A percentile compares a stretch with the other conserved stretches of the same genome.
Conservation (phyloP, 2,113 vertebrate species). For the Talpa occidentalis region DNA sequence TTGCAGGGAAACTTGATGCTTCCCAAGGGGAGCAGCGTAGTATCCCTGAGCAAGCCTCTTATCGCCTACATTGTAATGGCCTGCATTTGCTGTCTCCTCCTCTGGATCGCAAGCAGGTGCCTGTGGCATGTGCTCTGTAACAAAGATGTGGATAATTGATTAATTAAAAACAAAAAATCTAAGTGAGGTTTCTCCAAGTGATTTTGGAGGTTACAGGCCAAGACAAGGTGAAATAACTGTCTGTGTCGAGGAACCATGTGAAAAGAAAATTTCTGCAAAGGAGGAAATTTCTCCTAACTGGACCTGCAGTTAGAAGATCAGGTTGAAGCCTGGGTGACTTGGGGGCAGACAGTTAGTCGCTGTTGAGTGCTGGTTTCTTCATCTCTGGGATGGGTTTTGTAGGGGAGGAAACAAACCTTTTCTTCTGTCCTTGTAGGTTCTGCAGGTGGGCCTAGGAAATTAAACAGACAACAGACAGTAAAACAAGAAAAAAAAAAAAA, state of each 20-base stretch:
- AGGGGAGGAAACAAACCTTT: background rate
- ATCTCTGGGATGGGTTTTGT: background rate
- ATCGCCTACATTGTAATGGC: background rate
- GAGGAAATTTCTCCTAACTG: background rate
- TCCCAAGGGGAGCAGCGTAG: too few species aligned
- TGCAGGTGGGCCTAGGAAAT: background rate
- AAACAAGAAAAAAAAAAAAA: background rate
- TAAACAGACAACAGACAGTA: background rate
- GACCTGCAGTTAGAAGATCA: background rate
- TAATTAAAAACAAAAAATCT: background rate
- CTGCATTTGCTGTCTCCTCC: background rate
- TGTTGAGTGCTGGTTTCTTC: background rate
- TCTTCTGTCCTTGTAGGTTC: background rate
- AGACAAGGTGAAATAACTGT: background rate
- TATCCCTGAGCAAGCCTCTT: background rate
- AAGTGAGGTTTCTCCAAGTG: background rate
- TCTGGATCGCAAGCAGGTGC: background rate
- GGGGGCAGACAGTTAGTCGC: background rate
- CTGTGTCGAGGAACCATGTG: background rate
- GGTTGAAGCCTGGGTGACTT: background rate
- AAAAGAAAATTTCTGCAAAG: background rate
- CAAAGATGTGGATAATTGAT: background rate
- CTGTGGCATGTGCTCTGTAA: background rate
- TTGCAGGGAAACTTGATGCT: background rate
- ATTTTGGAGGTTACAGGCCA: background rate